Percentiles rank a stretch among this genome's conserved stretches.
These are phyloP conservation scores for Habrosyne pyritoides DNA, from an alignment of 2,888 invertebrate species.

Conservation along the genomic window DNA sequence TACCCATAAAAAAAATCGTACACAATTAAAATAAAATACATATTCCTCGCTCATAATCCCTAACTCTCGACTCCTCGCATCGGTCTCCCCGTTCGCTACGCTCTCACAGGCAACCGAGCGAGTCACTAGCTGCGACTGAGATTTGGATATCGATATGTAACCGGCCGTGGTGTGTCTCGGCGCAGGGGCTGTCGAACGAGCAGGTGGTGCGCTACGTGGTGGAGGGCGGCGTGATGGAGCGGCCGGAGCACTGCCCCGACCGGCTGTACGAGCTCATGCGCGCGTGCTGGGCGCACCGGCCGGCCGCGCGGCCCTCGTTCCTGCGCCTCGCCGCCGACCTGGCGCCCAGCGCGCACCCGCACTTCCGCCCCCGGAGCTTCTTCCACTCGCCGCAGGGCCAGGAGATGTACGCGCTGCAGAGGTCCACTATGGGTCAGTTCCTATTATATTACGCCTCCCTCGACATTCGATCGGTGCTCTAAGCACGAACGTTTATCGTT, in stretches of 20 bases:
- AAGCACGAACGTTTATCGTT: too few species aligned
- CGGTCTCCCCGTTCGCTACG: too few species aligned
- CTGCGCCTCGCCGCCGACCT: conserved; percentile 90
- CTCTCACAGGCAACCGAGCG: too few species aligned
- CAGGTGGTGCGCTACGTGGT: conserved; percentile 95
- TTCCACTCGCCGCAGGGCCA: conserved; percentile 85
- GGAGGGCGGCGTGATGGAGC: conserved; percentile 96
- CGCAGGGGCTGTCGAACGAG: conserved; percentile 93
- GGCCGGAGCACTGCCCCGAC: conserved; percentile 97
- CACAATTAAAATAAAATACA: too few species aligned
- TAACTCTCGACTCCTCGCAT: too few species aligned
- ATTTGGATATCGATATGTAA: too few species aligned
- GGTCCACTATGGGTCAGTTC: conserved; percentile 52
- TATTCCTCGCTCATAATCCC: too few species aligned
- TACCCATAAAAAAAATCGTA: too few species aligned
- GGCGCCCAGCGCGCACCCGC: conserved; percentile 85
- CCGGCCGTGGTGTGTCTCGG: too few species aligned
- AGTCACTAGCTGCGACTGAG: too few species aligned
- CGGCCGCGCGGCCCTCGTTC: conserved; percentile 92
- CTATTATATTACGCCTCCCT: neutral
- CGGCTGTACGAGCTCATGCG: conserved; percentile 95
- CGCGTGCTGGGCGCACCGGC: conserved; percentile 95
- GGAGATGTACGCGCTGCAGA: conserved; percentile 79
- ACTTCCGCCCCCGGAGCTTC: conserved; percentile 85
- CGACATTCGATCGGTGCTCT: too few species aligned